phyloP scores from a whole-genome alignment of 2,113 vertebrate species.

The mouse (Mus musculus) region DNA sequence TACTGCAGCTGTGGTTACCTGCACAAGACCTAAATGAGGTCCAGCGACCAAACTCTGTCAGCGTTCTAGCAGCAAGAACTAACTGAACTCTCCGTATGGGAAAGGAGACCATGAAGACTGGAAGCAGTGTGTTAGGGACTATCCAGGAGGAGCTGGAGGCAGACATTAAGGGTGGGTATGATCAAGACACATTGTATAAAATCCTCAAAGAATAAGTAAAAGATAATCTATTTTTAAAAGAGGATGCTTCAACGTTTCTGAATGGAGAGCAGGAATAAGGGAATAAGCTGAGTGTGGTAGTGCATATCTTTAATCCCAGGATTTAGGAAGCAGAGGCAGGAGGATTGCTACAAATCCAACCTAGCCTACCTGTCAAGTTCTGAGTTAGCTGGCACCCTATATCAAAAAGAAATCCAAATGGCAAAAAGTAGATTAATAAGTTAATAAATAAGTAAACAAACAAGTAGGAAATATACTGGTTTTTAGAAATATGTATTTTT shows the following conservation, averaged over 20 bases:
- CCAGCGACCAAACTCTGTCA: neutral
- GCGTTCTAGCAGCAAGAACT: neutral
- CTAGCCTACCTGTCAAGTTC: neutral
- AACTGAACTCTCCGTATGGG: neutral
- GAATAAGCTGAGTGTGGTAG: neutral
- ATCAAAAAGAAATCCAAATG: neutral
- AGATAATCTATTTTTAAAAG: neutral
- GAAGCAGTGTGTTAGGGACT: too few species aligned
- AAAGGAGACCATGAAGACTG: too few species aligned
- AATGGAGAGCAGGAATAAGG: neutral
- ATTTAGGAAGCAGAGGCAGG: neutral
- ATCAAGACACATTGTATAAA: neutral
- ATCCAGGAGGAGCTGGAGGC: neutral
- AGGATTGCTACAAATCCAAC: neutral
- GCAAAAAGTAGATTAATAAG: neutral
- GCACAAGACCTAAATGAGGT: neutral
- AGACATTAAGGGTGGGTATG: too few species aligned
- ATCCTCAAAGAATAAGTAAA: neutral
- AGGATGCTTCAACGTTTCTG: neutral
- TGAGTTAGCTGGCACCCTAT: neutral
- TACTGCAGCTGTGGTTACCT: neutral
- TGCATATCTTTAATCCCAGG: neutral
- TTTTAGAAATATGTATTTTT: neutral
- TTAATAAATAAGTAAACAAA: neutral
- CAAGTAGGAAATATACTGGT: neutral